Conservation (phyloP, 2,113 vertebrate species). For the Rafetus swinhoei region DNA sequence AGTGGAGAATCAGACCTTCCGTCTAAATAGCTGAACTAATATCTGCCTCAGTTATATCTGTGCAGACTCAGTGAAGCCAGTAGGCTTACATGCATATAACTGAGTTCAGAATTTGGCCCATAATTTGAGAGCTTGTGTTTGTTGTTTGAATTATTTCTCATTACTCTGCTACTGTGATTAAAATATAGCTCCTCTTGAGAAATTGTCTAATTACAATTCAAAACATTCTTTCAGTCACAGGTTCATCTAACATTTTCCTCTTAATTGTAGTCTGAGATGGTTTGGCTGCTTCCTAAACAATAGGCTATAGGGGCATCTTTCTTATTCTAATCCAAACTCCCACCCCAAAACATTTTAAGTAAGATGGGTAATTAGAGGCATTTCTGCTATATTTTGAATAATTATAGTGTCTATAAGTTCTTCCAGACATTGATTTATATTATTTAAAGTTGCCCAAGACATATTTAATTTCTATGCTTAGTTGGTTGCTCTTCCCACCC, state of each 20-base stretch:
- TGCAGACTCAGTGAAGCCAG: not conserved
- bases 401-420: constrained; percentile 36
- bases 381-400: constrained; percentile 11
- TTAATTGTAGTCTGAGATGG: not conserved
- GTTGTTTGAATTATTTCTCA: not conserved
- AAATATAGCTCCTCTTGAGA: not conserved
- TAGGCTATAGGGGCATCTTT: not conserved
- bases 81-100: accelerated
- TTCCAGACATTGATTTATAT: constrained; percentile 33
- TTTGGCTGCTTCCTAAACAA: not conserved
- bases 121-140: not conserved
- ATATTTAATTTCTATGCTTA: constrained; percentile 34
- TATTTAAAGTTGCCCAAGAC: constrained; percentile 43
- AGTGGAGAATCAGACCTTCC: not conserved
- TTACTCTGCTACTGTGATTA: not conserved
- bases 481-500: not conserved
- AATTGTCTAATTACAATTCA: not conserved
- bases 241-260: not conserved
- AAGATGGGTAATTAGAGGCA: constrained; percentile 30
- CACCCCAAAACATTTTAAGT: constrained; percentile 4
- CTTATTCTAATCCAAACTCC: not conserved
- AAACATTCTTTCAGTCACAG: not conserved
- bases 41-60: not conserved
- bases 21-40: not conserved
- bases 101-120: not conserved